phyloP scores from a whole-genome alignment of 2,797 vertebrate species.

The Lerista edwardsae region DNA sequence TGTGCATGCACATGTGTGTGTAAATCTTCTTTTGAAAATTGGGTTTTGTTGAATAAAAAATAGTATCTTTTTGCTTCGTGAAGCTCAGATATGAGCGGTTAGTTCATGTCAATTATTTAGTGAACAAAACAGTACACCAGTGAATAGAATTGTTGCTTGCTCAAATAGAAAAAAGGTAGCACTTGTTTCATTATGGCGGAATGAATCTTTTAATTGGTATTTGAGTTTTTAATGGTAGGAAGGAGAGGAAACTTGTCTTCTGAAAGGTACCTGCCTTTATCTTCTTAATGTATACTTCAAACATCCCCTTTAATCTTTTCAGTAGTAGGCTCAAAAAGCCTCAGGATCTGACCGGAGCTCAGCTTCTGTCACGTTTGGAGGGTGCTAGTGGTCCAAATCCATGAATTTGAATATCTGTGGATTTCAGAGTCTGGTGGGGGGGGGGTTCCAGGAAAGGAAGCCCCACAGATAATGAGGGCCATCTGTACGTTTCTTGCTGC shows the following conservation, averaged over 20 bases:
- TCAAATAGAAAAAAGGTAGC: background rate
- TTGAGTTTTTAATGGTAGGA: background rate
- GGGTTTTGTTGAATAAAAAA: too few relatives aligned
- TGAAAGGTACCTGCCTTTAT: background rate
- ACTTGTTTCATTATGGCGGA: background rate
- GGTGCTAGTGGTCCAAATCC: too few relatives aligned
- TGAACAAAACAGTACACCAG: background rate
- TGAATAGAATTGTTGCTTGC: background rate
- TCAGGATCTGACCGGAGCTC: too few relatives aligned
- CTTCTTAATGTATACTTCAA: background rate
- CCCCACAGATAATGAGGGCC: too few relatives aligned
- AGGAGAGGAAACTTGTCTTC: background rate
- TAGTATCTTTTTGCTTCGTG: background rate
- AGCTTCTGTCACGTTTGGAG: too few relatives aligned
- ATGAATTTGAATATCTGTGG: too few relatives aligned
- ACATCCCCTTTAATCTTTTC: background rate
- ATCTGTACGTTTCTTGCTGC: background rate
- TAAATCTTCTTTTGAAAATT: too few relatives aligned
- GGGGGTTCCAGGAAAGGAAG: too few relatives aligned
- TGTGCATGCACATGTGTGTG: too few relatives aligned
- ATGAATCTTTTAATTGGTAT: background rate
- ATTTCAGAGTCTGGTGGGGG: too few relatives aligned
- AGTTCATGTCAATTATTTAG: background rate
- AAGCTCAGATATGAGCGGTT: background rate
- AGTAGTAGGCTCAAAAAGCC: too few relatives aligned